phyloP scores from a whole-genome alignment of 2,113 vertebrate species.

The Callionymus lyra region DNA sequence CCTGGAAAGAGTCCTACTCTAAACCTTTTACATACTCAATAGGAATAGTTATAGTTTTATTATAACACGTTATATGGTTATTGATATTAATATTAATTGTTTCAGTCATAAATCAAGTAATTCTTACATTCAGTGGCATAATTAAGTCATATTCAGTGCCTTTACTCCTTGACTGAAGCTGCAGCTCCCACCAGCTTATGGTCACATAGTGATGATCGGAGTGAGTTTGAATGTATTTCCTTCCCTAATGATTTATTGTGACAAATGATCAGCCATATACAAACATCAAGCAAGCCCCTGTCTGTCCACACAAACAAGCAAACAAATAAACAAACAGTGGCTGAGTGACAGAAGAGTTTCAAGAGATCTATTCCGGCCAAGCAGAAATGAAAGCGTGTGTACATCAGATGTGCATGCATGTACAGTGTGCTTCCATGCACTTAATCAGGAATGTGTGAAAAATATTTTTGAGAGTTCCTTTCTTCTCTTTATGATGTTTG shows the following conservation, averaged over 20 bases:
- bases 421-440: constrained; percentile 5
- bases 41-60: too few relatives aligned
- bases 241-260: constrained; percentile 51
- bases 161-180: constrained; percentile 9
- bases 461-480: constrained; percentile 3
- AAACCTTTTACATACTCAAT: too few relatives aligned
- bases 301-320: constrained; percentile 51
- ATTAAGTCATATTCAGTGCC: too few relatives aligned
- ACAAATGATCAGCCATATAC: constrained; percentile 57
- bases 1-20: too few relatives aligned
- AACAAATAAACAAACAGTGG: constrained; percentile 47
- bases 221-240: constrained; percentile 12
- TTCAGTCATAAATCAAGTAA: too few relatives aligned
- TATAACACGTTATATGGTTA: too few relatives aligned
- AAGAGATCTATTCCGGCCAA: constrained; percentile 40
- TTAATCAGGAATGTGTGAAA: constrained; percentile 1
- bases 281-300: constrained; percentile 52
- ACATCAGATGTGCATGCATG: constrained; percentile 14
- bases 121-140: too few relatives aligned
- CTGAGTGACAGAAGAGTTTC: constrained; percentile 17
- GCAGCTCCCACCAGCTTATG: constrained; percentile 19
- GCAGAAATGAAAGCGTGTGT: constrained; percentile 14
- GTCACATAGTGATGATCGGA: constrained; percentile 21
- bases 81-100: too few relatives aligned
- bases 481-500: constrained; percentile 9